Evolutionary conservation across 2,113 vertebrate species (phyloP), one percentile per base, ranked within the genome.

Genomic region (Toxotes jaculatrix): DNA sequence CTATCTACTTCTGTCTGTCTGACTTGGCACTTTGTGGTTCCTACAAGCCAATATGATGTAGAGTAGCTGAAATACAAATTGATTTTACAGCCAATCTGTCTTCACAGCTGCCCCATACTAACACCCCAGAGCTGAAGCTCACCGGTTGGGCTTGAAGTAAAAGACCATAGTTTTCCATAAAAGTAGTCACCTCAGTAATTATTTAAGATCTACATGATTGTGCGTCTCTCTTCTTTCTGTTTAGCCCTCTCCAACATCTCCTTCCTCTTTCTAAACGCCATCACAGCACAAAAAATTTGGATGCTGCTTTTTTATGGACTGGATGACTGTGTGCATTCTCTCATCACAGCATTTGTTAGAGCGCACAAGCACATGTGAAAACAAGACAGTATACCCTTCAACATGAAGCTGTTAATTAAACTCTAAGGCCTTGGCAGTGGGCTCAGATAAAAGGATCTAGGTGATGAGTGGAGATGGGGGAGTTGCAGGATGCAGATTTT

Each of bases 11-110:
- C 83, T 75, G 84, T 90, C 84, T 78, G 81, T 82, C 90, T 88
- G 90, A 90, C 91, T 88, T 87, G 80, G 81, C 89, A 90, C 77
- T 76, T 67, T 91, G 91, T 31, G 89, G 89, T 91, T 77, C 53
- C 79, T 61, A 34, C 69, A 89, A 85, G 72, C 68, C 83, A 85
- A 36, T 89, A 75, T 76, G 83, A 85, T 87, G 85, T 85, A 74
- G 83, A 86, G 77, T 23, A 84, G 81, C 82, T 89, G 90, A 91
- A 88, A 85, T 87, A 88, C 89, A 91, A 91, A 92, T 89, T 90
- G 91, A 85, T 92, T 91, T 84, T 82, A 91, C 79, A 91, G 90
- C 83, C 83, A 89, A 82, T 89, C 88, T 86, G 83, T 90, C 86
- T 81, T 86, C 89, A 80, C 81, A 68, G 79, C 77, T 56, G 4